Conservation (phyloP, 2,888 invertebrate species). For the Gastracanthus pulcherrimus region DNA sequence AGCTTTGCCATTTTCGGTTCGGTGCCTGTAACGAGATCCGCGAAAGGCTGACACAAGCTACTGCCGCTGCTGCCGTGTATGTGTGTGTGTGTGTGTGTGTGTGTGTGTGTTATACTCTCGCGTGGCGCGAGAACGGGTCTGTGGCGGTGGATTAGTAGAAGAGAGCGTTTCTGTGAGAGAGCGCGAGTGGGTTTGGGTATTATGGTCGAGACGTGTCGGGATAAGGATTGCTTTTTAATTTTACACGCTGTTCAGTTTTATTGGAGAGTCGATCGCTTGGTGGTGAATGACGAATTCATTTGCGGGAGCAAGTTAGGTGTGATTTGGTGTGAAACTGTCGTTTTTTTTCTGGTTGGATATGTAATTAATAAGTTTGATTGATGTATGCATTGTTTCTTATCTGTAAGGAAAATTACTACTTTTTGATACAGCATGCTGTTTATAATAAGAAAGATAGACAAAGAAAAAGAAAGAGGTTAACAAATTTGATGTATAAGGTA, state of each 20-base stretch:
- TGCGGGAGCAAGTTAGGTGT: not conserved
- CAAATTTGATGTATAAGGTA: too few relatives aligned
- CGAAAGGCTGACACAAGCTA: slow-evolving; percentile 29
- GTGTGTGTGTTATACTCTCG: too few relatives aligned
- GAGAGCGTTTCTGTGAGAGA: not conserved
- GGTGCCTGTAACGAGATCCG: slow-evolving; percentile 36
- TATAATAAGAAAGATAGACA: too few relatives aligned
- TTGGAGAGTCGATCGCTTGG: not conserved
- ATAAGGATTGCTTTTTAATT: slow-evolving; percentile 26
- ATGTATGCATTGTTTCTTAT: too few relatives aligned
- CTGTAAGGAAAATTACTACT: too few relatives aligned
- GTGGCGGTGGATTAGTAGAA: not conserved
- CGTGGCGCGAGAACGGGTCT: slow-evolving; percentile 34
- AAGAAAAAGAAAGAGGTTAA: too few relatives aligned
- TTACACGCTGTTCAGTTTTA: not conserved
- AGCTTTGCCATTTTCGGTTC: slow-evolving; percentile 65
- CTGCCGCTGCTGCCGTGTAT: too few relatives aligned
- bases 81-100: too few relatives aligned
- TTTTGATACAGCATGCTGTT: too few relatives aligned
- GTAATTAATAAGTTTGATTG: too few relatives aligned
- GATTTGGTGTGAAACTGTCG: not conserved
- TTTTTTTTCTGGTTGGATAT: not conserved
- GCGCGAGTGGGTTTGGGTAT: not conserved
- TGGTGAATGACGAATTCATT: not conserved
- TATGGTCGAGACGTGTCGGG: too few relatives aligned